Evolutionary conservation across 2,113 vertebrate genomes (phyloP).

Genomic region (Camelus dromedarius): DNA sequence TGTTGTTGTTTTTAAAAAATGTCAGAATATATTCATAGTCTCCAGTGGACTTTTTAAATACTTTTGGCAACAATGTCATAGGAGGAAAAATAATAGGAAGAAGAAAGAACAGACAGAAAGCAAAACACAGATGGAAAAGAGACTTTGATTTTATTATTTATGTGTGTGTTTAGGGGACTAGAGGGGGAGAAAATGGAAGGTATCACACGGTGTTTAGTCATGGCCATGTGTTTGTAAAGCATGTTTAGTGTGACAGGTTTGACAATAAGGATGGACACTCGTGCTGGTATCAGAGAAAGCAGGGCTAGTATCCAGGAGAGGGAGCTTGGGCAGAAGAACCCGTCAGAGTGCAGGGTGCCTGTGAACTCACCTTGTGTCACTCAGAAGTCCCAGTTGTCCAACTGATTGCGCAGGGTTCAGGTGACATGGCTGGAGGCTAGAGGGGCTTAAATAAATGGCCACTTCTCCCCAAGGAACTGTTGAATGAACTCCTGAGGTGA

Average conservation of each 20-base stretch:
- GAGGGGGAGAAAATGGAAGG: not conserved
- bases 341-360: too few relatives aligned
- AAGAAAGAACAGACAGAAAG: not conserved
- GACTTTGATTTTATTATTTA: not conserved
- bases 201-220: not conserved
- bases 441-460: not conserved
- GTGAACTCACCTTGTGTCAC: too few relatives aligned
- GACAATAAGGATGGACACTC: not conserved
- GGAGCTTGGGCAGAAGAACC: not conserved
- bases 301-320: not conserved
- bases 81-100: not conserved
- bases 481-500: not conserved
- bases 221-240: not conserved
- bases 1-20: not conserved
- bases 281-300: not conserved
- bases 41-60: not conserved
- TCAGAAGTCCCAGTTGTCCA: not conserved
- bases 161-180: not conserved
- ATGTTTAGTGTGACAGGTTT: not conserved
- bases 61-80: slow-evolving; percentile 1
- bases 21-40: not conserved
- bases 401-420: not conserved
- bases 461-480: not conserved
- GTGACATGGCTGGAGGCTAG: not conserved
- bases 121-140: not conserved